A percentile compares a stretch with the other conserved stretches of the same genome.
These are phyloP conservation scores for Actinopyga echinites DNA, from an alignment of 53 echinoderm and acorn worm genomes.

Conservation along the genomic window DNA sequence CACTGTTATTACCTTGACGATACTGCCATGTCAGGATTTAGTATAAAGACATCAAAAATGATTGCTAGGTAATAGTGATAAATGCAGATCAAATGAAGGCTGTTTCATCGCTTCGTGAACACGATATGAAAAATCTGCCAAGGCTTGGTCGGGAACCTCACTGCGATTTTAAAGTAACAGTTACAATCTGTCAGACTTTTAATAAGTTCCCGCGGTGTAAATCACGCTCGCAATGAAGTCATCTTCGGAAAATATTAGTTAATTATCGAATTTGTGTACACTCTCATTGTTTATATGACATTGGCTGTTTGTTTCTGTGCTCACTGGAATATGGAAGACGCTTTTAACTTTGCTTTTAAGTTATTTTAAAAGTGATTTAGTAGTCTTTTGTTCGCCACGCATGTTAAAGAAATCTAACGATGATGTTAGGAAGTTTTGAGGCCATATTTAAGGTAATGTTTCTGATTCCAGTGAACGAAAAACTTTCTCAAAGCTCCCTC, in stretches of 20 bases:
- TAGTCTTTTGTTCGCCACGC: too few species aligned
- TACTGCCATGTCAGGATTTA: slow-evolving; percentile 7
- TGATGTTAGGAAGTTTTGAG: too few species aligned
- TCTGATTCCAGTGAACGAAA: too few species aligned
- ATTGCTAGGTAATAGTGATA: slow-evolving; percentile 27
- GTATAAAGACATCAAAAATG: slow-evolving; percentile 34
- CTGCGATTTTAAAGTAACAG: slow-evolving; percentile 4
- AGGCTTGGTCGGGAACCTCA: slow-evolving; percentile 1
- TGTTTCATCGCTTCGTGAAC: slow-evolving; percentile 18
- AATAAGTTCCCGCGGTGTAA: not conserved
- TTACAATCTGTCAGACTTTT: not conserved
- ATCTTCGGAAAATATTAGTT: slow-evolving; percentile 30
- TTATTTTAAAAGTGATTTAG: not conserved
- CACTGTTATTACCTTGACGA: slow-evolving; percentile 15
- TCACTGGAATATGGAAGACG: not conserved
- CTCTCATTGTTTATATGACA: slow-evolving; percentile 15
- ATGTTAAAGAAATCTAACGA: too few species aligned
- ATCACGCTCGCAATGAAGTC: slow-evolving; percentile 31
- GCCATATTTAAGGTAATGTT: too few species aligned
- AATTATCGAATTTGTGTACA: slow-evolving; percentile 27
- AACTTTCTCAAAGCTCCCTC: too few species aligned
- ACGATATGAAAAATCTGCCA: slow-evolving; percentile 30
- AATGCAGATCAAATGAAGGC: slow-evolving; percentile 2
- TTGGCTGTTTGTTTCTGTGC: slow-evolving; percentile 23
- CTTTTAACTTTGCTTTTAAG: slow-evolving; percentile 23